Conservation (phyloP, 2,888 invertebrate species). For the Callinectes sapidus region DNA sequence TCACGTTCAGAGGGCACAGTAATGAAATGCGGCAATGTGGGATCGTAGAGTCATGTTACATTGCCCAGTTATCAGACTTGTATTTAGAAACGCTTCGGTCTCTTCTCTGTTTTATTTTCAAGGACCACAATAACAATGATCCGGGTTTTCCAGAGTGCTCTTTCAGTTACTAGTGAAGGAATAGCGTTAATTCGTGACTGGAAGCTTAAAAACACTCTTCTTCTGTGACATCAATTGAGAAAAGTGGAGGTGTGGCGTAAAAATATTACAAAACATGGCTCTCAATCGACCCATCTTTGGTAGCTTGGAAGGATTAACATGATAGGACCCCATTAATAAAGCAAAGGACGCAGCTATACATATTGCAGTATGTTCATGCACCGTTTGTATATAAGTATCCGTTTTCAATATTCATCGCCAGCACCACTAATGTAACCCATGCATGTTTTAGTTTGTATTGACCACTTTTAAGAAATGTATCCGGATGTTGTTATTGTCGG, state of each 20-base stretch:
- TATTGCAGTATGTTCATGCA: neutral
- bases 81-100: too few species aligned
- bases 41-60: neutral
- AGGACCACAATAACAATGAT: too few species aligned
- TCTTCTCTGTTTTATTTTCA: too few species aligned
- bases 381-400: neutral
- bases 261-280: too few species aligned
- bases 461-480: neutral
- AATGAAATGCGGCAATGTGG: neutral
- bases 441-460: neutral
- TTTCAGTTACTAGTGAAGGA: too few species aligned
- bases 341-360: neutral
- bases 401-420: constrained; percentile 4
- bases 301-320: neutral
- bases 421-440: neutral
- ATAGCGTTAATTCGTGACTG: too few species aligned
- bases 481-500: neutral
- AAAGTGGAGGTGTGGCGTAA: too few species aligned
- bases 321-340: neutral
- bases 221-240: neutral
- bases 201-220: neutral
- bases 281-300: neutral
- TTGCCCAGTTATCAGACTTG: neutral
- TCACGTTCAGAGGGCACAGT: neutral
- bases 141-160: too few species aligned